Base-by-base conservation (phyloP, 2,113 vertebrate genomes). In the Albula goreensis region DNA sequence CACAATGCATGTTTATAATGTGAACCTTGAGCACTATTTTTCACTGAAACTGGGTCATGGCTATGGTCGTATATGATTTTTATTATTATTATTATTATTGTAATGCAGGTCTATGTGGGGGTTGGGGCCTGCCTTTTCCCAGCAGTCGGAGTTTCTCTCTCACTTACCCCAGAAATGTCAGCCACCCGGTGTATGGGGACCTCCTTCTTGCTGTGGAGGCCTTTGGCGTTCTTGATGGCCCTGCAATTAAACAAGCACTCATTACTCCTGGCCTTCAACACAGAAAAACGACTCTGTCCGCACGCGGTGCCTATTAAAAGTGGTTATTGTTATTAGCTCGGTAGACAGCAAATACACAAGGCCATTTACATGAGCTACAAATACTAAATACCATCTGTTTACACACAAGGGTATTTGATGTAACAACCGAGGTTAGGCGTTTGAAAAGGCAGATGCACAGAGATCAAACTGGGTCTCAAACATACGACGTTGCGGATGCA, bases 141-240 rank as follows among this genome's bases (percentile, higher is more conserved):
- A 85, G 19, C 13, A 81, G 31, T 41, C 9, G 1, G 50, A 25
- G 25, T 80, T 51, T 51, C 41, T 11, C 48, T 53, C 31, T 7
- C 41, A 92, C 98, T 94, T 92, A 99, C 98, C 93, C 98, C 98
- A 8, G 98, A 99, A 90, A 99, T 99, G 89, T 99, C 98, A 9
- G 98, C 98, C 4, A 99, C 98, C 84, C 98, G 96, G 94, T 99
- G 98, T 88, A 99, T 99, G 0, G 98, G 98, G 85, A 99, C 96
- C 92, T 99, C 98, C 94, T 99, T 99, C 95, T 99, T 99, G 96
- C 98, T 99, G 94, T 99, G 98, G 88, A 99, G 92, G 50, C 98
- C 98, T 92, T 99, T 99, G n/a, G 97, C 97, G 5, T 99, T 99
- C 94, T 99, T 99, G 93, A 98, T 97, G 49, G 98, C 98, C 93